Evolutionary conservation across 64 coral and sea anemone species (phyloP).

Genomic region (Montipora foliosa): DNA sequence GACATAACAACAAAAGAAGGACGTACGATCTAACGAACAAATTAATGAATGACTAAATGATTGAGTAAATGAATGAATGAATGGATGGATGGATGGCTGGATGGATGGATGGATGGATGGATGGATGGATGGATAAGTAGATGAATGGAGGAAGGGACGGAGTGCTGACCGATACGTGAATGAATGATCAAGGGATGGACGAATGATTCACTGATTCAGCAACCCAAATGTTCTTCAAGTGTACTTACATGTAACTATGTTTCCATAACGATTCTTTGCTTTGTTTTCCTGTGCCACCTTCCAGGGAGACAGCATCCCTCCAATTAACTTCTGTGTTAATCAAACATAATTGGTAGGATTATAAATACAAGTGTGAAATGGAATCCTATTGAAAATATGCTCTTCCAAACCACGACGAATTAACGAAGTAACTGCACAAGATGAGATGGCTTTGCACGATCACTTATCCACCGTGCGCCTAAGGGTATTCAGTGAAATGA

Average conservation of each 20-base stretch:
- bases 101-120: too few relatives aligned
- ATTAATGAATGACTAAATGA: background rate
- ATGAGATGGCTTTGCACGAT: too few relatives aligned
- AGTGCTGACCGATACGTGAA: background rate
- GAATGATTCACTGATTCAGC: background rate
- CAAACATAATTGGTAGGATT: background rate
- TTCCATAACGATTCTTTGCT: slow-evolving; percentile 84
- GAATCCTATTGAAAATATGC: too few relatives aligned
- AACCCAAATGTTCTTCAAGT: background rate
- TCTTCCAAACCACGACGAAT: too few relatives aligned
- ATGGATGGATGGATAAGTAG: background rate
- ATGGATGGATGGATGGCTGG: too few relatives aligned
- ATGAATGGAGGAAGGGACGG: background rate
- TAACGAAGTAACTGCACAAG: too few relatives aligned
- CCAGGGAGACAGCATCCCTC: slow-evolving; percentile 44
- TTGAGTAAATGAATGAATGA: background rate
- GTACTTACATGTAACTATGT: slow-evolving; percentile 88
- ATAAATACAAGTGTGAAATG: too few relatives aligned
- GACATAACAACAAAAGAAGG: too few relatives aligned
- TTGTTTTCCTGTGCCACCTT: slow-evolving; percentile 73
- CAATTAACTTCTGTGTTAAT: background rate
- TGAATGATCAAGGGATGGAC: background rate
- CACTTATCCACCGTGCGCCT: background rate
- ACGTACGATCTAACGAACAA: too few relatives aligned
- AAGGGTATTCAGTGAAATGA: background rate